Percentiles rank a stretch among this genome's conserved stretches.
These are phyloP conservation scores for Podarcis muralis DNA, from an alignment of 2,113 vertebrate genomes.

Conservation along the genomic window DNA sequence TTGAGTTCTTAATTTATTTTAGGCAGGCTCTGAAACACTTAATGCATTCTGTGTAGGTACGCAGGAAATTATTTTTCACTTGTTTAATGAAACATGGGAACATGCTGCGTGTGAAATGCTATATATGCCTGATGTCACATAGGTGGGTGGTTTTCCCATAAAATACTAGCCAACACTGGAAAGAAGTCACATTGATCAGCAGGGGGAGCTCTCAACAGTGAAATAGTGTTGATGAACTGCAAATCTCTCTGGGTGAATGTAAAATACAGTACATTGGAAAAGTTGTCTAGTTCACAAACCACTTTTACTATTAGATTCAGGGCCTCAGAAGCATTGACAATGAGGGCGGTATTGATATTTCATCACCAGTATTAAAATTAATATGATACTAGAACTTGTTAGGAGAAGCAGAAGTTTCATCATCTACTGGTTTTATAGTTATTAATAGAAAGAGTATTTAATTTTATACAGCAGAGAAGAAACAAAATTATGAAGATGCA, in stretches of 20 bases:
- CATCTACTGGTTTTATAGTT: not conserved
- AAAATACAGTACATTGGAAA: not conserved
- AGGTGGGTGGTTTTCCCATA: not conserved
- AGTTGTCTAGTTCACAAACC: not conserved
- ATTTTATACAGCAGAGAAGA: not conserved
- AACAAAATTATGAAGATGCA: not conserved
- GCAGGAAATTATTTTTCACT: not conserved
- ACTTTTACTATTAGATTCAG: not conserved
- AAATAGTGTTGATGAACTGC: not conserved
- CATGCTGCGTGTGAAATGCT: not conserved
- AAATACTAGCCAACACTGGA: not conserved
- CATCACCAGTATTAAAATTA: not conserved
- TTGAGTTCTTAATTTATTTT: not conserved
- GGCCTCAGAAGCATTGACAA: not conserved
- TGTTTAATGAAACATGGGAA: not conserved
- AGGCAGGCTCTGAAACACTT: not conserved
- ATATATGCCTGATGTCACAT: not conserved
- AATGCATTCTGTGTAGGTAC: not conserved
- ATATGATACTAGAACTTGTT: not conserved
- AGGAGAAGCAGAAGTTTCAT: not conserved
- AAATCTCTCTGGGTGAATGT: not conserved
- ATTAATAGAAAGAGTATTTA: not conserved
- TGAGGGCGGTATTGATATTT: not conserved
- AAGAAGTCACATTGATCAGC: not conserved
- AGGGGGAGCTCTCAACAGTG: conserved; percentile 31